phyloP scores from a whole-genome alignment of 2,797 vertebrate genomes.

The Anguilla anguilla region DNA sequence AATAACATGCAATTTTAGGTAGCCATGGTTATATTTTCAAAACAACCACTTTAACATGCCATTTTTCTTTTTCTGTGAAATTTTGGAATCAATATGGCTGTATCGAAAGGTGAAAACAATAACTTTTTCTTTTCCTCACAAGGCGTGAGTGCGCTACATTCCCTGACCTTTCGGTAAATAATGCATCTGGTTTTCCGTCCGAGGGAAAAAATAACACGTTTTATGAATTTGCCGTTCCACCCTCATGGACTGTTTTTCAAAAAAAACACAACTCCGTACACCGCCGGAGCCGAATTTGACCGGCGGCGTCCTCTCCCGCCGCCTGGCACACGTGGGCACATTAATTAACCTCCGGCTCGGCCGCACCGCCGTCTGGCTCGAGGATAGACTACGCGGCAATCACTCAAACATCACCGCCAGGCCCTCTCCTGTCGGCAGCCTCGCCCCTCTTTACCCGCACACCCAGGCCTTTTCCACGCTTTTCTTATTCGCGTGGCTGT shows the following conservation, averaged over 20 bases:
- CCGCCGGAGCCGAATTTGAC: neutral
- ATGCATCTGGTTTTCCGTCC: conserved; percentile 35
- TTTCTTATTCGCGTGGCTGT: neutral
- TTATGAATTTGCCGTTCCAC: conserved; percentile 35
- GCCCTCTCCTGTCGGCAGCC: neutral
- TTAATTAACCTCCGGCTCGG: neutral
- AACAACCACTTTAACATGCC: neutral
- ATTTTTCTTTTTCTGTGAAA: conserved; percentile 25
- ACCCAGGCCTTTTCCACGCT: neutral
- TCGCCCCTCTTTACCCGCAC: neutral
- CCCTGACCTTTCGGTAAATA: conserved; percentile 47
- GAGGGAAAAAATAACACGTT: conserved; percentile 37
- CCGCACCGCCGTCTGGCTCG: neutral
- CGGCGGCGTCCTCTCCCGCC: conserved; percentile 28
- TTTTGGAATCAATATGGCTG: conserved; percentile 12
- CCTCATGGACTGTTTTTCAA: conserved; percentile 19
- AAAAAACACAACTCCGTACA: neutral
- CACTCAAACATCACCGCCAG: neutral
- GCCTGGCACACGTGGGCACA: neutral
- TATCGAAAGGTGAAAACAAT: conserved; percentile 31
- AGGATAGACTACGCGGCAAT: neutral
- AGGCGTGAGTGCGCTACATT: conserved; percentile 28
- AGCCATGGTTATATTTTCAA: neutral
- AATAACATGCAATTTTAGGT: neutral
- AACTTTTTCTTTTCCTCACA: conserved; percentile 19